phyloP scores from a whole-genome alignment of 2,797 vertebrate genomes.

The Dromococcyx pavoninus region DNA sequence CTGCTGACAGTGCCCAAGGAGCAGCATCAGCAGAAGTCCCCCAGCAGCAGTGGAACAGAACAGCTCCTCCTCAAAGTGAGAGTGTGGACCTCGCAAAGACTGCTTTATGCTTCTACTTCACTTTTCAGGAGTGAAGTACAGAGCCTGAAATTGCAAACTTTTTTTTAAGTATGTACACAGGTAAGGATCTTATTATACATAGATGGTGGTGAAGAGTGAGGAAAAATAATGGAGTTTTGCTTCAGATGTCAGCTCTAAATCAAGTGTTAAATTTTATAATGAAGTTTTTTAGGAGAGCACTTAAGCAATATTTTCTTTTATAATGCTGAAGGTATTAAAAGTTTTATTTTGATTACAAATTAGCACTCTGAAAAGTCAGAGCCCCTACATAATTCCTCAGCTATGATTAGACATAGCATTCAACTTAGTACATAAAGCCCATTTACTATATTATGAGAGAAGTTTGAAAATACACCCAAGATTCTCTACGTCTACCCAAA shows the following conservation, averaged over 20 bases:
- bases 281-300: not conserved
- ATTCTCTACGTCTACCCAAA: not conserved
- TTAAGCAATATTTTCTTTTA: not conserved
- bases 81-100: not conserved
- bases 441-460: not conserved
- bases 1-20: rapidly evolving
- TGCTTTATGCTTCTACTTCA: not conserved
- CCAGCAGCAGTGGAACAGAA: not conserved
- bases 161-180: rapidly evolving
- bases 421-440: not conserved
- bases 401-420: not conserved
- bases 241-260: not conserved
- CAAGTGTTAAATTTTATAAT: not conserved
- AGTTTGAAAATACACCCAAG: not conserved
- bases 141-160: not conserved
- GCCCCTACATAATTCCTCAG: not conserved
- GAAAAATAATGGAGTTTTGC: not conserved
- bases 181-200: not conserved
- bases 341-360: not conserved
- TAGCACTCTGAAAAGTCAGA: not conserved
- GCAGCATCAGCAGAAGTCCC: not conserved
- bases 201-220: not conserved
- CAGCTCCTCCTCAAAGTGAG: not conserved
- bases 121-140: not conserved
- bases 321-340: not conserved